phyloP scores from a whole-genome alignment of 2,113 vertebrate genomes.

The Rhea americana region DNA sequence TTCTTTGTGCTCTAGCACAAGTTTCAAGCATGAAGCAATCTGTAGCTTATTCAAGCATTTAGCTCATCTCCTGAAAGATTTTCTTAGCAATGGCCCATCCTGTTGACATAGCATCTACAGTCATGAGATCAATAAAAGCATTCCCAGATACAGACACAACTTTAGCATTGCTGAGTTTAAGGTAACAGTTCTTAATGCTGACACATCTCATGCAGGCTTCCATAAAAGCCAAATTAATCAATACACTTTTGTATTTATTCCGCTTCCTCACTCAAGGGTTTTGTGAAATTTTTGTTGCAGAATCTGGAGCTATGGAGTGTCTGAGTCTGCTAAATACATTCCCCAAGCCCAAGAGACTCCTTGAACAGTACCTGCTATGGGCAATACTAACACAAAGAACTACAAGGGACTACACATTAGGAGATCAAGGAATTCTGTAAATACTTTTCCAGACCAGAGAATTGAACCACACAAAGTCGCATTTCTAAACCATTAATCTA shows the following conservation, averaged over 20 bases:
- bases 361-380: constrained; percentile 53
- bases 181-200: neutral
- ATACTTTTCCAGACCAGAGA: constrained; percentile 65
- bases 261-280: constrained; percentile 21
- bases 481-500: constrained; percentile 49
- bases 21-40: constrained; percentile 20
- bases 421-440: constrained; percentile 58
- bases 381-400: constrained; percentile 49
- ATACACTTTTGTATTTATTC: constrained; percentile 35
- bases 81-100: neutral
- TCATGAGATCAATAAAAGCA: constrained; percentile 22
- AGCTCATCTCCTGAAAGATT: constrained; percentile 9
- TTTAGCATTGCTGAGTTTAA: neutral
- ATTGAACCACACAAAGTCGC: constrained; percentile 13
- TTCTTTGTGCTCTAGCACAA: neutral
- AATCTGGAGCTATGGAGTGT: constrained; percentile 1
- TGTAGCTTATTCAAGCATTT: neutral
- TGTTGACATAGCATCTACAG: neutral
- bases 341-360: constrained; percentile 45
- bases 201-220: neutral
- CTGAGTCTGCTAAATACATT: constrained; percentile 59
- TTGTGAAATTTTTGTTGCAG: constrained; percentile 47
- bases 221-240: constrained; percentile 28
- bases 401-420: neutral
- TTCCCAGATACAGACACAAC: constrained; percentile 6